A percentile compares a stretch with the other conserved stretches of the same genome.
phyloP scores from a whole-genome alignment of 2,797 vertebrate species.

The Chromis chromis region DNA sequence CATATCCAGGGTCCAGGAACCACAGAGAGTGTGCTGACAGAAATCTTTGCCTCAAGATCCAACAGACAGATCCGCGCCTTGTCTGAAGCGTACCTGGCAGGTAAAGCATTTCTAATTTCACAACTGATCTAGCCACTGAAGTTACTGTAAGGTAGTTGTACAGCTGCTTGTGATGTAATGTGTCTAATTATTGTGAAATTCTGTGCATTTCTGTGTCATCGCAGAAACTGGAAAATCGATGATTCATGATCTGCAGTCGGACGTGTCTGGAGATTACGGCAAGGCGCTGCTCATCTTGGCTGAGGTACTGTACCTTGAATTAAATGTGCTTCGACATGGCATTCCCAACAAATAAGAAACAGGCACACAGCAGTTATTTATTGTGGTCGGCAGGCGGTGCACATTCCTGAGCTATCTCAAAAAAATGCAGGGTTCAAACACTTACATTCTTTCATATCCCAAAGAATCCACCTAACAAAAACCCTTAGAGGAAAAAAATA shows the following conservation, averaged over 20 bases:
- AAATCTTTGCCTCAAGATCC: conserved; percentile 90
- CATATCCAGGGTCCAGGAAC: conserved; percentile 87
- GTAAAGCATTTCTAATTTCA: conserved; percentile 65
- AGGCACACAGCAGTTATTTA: neutral
- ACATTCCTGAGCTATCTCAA: neutral
- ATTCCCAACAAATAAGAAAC: conserved; percentile 17
- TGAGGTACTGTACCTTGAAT: conserved; percentile 81
- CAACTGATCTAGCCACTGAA: neutral
- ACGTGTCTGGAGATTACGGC: conserved; percentile 88
- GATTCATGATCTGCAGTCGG: conserved; percentile 85
- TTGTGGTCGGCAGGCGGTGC: neutral
- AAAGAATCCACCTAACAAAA: neutral
- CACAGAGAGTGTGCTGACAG: conserved; percentile 86
- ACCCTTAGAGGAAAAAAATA: neutral
- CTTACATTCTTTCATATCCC: neutral
- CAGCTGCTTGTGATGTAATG: neutral
- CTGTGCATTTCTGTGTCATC: neutral
- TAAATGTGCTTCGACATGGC: neutral
- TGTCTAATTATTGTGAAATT: neutral
- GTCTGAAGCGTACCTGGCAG: conserved; percentile 86
- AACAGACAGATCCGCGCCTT: conserved; percentile 88
- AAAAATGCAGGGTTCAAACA: conserved; percentile 9
- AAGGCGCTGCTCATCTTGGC: conserved; percentile 87
- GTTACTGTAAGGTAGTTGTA: neutral
- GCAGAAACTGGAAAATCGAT: conserved; percentile 86